phyloP scores from a whole-genome alignment of 2,113 vertebrate species.

The Dipodomys stephensi region DNA sequence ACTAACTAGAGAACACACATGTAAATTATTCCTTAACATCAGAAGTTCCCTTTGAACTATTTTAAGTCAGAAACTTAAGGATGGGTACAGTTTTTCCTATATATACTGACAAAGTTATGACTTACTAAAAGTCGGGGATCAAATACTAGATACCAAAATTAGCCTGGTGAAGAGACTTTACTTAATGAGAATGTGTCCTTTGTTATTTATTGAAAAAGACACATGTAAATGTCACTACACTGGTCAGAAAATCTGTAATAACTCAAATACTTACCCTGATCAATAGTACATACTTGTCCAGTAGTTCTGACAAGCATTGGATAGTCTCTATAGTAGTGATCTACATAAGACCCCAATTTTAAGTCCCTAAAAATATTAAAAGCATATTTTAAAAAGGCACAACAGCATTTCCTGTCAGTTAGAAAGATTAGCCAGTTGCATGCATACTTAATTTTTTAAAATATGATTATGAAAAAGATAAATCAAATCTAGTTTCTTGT shows the following conservation, averaged over 20 bases:
- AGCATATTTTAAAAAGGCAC: constrained; percentile 5
- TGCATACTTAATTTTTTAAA: constrained; percentile 35
- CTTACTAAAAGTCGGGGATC: not conserved
- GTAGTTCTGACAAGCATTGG: constrained; percentile 92
- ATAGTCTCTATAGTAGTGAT: constrained; percentile 97
- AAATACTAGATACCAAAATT: constrained; percentile 34
- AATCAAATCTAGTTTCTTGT: not conserved
- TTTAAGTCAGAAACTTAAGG: not conserved
- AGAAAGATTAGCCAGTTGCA: not conserved
- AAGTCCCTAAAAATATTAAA: constrained; percentile 91
- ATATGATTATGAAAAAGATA: not conserved
- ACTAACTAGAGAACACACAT: not conserved
- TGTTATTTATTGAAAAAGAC: not conserved
- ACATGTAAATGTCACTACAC: not conserved
- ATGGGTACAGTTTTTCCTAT: not conserved
- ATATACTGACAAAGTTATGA: not conserved
- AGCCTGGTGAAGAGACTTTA: not conserved
- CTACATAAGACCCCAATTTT: constrained; percentile 93
- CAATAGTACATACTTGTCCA: constrained; percentile 91
- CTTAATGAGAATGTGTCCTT: not conserved
- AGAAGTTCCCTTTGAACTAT: not conserved
- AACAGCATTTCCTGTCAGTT: not conserved
- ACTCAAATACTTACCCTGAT: constrained; percentile 89
- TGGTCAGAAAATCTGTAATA: not conserved
- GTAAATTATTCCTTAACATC: not conserved